Percentiles rank a stretch among this genome's conserved stretches.
Evolutionary conservation across 2,113 vertebrate genomes (phyloP).

Genomic region (Corythaeola cristata): DNA sequence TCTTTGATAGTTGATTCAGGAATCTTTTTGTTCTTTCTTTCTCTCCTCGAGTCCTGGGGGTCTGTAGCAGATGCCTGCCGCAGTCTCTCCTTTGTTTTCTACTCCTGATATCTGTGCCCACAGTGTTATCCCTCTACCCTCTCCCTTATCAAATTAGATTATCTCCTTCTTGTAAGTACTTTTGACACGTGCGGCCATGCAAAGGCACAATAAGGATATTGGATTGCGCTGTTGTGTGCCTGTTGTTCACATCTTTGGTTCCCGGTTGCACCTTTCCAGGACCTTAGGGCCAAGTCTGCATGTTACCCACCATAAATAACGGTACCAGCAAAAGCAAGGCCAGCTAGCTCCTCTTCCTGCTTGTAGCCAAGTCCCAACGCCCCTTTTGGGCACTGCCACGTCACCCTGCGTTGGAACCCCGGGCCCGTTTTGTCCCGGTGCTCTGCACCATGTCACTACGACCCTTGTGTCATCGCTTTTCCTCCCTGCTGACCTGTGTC

Average conservation of each 20-base stretch:
- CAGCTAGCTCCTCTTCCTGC: background rate
- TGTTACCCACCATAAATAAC: background rate
- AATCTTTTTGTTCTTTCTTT: slow-evolving; percentile 65
- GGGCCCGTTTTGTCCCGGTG: background rate
- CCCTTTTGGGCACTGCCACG: background rate
- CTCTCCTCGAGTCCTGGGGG: slow-evolving; percentile 42
- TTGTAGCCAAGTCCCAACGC: background rate
- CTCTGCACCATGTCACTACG: background rate
- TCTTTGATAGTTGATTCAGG: slow-evolving; percentile 66
- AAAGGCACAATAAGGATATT: background rate
- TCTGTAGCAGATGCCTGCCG: slow-evolving; percentile 52
- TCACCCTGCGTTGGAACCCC: background rate
- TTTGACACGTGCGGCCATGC: background rate
- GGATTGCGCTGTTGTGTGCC: background rate
- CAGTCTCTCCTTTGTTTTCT: slow-evolving; percentile 51
- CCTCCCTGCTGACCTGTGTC: background rate
- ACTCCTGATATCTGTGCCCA: slow-evolving; percentile 27
- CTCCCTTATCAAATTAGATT: slow-evolving; percentile 47
- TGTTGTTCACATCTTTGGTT: background rate
- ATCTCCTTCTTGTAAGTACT: background rate
- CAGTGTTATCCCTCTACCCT: slow-evolving; percentile 18
- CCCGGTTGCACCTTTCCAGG: background rate
- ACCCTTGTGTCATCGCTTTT: background rate
- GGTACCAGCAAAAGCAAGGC: background rate
- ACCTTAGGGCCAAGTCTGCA: background rate